phyloP scores from a whole-genome alignment of 1,140 invertebrate species.

The Zeugodacus cucurbitae region DNA sequence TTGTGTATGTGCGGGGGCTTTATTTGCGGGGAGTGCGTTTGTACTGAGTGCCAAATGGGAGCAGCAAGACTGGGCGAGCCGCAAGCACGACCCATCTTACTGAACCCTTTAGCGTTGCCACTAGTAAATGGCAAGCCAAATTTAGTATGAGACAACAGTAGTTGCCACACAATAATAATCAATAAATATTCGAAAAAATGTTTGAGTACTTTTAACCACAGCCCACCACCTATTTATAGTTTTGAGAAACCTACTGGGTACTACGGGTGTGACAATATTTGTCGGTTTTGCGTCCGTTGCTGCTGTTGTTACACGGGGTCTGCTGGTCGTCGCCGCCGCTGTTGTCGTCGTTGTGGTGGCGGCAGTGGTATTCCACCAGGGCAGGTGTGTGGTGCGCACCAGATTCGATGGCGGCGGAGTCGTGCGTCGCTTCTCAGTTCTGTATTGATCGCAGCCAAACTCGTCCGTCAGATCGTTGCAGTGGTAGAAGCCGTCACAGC shows the following conservation, averaged over 20 bases:
- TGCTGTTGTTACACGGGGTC: not conserved
- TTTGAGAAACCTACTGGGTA: not conserved
- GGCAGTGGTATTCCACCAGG: not conserved
- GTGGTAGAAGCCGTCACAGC: slow-evolving; percentile 80
- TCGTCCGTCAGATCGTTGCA: slow-evolving; percentile 83
- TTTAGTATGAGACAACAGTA: not conserved
- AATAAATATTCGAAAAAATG: not conserved
- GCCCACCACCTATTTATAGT: not conserved
- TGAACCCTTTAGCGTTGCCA: not conserved
- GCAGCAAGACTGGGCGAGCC: not conserved
- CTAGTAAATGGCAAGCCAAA: not conserved
- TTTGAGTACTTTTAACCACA: not conserved
- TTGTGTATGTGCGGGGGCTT: not conserved
- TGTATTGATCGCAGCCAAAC: slow-evolving; percentile 68
- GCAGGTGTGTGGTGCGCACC: slow-evolving; percentile 14
- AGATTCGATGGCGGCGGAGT: slow-evolving; percentile 15
- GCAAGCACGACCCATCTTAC: not conserved
- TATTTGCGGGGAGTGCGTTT: not conserved
- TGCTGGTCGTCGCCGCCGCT: not conserved
- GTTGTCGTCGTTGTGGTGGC: not conserved
- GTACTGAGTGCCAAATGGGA: not conserved
- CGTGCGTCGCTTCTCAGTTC: slow-evolving; percentile 32
- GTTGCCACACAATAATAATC: not conserved
- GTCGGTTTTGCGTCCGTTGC: not conserved
- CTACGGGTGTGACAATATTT: not conserved